Conservation (phyloP, 2,797 vertebrate species). For the Hemitrygon akajei region DNA sequence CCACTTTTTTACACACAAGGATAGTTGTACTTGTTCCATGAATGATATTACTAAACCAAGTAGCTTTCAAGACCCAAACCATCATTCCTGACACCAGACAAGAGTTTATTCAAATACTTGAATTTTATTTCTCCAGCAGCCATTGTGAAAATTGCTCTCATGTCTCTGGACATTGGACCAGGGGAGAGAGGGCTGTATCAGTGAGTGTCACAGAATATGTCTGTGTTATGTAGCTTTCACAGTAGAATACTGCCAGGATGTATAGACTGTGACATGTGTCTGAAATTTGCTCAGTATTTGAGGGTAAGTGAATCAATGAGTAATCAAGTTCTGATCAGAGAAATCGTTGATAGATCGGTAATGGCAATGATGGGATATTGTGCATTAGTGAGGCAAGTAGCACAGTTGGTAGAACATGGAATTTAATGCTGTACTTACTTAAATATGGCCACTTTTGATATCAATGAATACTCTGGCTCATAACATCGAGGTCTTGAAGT, state of each 20-base stretch:
- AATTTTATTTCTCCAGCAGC: too few relatives aligned
- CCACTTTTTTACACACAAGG: too few relatives aligned
- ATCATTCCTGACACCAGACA: too few relatives aligned
- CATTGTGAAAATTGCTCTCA: too few relatives aligned
- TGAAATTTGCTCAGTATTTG: background rate
- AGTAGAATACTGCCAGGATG: background rate
- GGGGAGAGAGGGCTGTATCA: background rate
- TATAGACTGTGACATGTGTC: background rate
- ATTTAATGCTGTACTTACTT: background rate
- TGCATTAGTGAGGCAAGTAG: background rate
- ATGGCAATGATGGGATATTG: background rate
- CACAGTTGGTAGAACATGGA: background rate
- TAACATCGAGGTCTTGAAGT: background rate
- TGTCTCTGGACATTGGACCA: too few relatives aligned
- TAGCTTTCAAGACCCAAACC: too few relatives aligned
- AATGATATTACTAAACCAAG: too few relatives aligned
- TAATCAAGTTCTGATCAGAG: background rate
- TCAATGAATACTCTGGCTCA: background rate
- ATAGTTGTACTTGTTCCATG: too few relatives aligned
- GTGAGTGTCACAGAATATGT: background rate
- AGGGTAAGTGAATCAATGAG: background rate
- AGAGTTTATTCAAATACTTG: too few relatives aligned
- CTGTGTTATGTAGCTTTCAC: background rate
- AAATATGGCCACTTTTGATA: background rate
- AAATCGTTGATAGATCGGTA: background rate